phyloP scores from a whole-genome alignment of 2,797 vertebrate species.

The Pitangus sulphuratus region DNA sequence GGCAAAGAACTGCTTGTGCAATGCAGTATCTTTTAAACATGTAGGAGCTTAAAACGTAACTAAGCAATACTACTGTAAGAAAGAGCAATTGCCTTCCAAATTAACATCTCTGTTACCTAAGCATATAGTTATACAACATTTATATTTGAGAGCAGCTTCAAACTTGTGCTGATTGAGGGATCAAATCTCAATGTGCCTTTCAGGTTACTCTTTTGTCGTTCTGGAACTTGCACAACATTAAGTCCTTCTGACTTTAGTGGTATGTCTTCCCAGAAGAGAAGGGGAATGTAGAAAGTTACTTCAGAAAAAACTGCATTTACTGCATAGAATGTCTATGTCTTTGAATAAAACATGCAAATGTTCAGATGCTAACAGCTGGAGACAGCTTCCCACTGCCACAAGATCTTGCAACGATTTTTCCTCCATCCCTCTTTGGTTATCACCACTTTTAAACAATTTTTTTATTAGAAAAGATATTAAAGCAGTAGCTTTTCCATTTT shows the following conservation, averaged over 20 bases:
- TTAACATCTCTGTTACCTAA: background rate
- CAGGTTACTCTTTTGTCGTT: background rate
- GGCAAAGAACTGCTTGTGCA: background rate
- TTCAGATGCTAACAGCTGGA: background rate
- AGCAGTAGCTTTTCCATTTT: background rate
- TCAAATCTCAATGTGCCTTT: background rate
- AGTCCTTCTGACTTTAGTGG: background rate
- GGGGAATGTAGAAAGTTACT: background rate
- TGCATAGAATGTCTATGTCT: background rate
- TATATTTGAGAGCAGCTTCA: background rate
- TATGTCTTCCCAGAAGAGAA: background rate
- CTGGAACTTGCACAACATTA: background rate
- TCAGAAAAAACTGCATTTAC: background rate
- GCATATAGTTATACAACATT: background rate
- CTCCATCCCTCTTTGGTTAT: background rate
- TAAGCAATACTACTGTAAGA: background rate
- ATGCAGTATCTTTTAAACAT: background rate
- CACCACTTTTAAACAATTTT: fast-evolving
- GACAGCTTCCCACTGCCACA: background rate
- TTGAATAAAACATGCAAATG: background rate
- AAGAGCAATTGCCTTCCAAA: background rate
- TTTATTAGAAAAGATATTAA: background rate
- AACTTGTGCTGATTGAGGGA: background rate
- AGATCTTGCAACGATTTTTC: background rate
- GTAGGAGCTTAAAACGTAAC: background rate